Percentiles rank a stretch among this genome's conserved stretches.
These are phyloP conservation scores for Macrobrachium rosenbergii DNA, from an alignment of 1,140 invertebrate species.

Conservation along the genomic window DNA sequence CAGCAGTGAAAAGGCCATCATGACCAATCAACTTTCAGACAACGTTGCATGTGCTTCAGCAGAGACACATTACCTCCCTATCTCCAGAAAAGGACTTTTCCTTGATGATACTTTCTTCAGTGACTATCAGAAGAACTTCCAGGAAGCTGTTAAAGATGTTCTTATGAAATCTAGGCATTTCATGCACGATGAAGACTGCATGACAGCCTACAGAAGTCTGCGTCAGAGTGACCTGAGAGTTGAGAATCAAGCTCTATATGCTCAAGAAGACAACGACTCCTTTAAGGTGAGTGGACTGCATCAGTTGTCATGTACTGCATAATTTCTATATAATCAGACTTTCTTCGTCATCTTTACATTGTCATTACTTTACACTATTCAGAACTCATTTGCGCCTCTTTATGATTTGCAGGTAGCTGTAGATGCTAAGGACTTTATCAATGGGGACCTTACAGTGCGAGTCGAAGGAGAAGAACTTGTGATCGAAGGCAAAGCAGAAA, in stretches of 20 bases:
- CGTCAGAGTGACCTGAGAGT: conserved; percentile 42
- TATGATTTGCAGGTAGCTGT: too few relatives aligned
- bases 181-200: not conserved
- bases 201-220: conserved; percentile 35
- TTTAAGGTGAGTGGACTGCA: conserved; percentile 21
- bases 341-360: too few relatives aligned
- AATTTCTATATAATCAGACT: too few relatives aligned
- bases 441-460: too few relatives aligned
- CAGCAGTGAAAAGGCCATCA: not conserved
- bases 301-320: too few relatives aligned
- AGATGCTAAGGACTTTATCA: too few relatives aligned
- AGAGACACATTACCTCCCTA: not conserved
- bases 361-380: too few relatives aligned
- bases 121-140: conserved; percentile 7
- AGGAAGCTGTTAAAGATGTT: conserved; percentile 25
- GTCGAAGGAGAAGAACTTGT: too few relatives aligned
- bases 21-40: not conserved
- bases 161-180: conserved; percentile 13
- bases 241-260: conserved; percentile 35
- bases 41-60: too few relatives aligned
- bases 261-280: conserved; percentile 4
- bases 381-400: too few relatives aligned
- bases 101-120: conserved; percentile 17
- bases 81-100: conserved; percentile 18
- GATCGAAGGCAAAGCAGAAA: too few relatives aligned